These are phyloP conservation scores for Oryzias dopingdopingensis DNA, from an alignment of 2,797 vertebrate genomes.

Conservation along the genomic window DNA sequence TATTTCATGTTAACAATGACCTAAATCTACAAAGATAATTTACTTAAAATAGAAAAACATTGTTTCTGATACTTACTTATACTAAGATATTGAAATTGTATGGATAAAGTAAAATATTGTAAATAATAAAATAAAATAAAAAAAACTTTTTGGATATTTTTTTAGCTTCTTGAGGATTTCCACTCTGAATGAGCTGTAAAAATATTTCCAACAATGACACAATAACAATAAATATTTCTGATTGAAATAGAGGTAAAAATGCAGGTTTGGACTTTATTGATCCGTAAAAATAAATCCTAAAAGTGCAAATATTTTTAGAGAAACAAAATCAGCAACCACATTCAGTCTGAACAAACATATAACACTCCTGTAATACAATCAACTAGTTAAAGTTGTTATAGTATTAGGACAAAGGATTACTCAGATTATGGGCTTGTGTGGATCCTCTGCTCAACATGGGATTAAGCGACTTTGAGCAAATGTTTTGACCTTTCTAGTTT, in stretches of 20 bases:
- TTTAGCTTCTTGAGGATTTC: neutral
- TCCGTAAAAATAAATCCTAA: neutral
- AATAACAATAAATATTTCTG: neutral
- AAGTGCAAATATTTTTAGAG: neutral
- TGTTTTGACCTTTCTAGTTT: conserved; percentile 3
- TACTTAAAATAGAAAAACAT: too few relatives aligned
- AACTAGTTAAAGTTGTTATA: conserved; percentile 46
- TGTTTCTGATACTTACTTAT: too few relatives aligned
- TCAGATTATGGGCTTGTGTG: conserved; percentile 30
- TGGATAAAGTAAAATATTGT: too few relatives aligned
- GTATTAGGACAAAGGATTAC: conserved; percentile 51
- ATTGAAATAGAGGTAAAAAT: too few relatives aligned
- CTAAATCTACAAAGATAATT: too few relatives aligned
- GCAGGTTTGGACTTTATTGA: too few relatives aligned
- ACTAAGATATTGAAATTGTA: too few relatives aligned
- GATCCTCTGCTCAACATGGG: conserved; percentile 16
- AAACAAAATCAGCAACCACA: conserved; percentile 3
- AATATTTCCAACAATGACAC: conserved; percentile 1
- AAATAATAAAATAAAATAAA: neutral
- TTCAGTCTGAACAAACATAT: conserved; percentile 21
- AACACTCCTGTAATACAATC: conserved; percentile 31
- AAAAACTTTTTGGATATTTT: neutral
- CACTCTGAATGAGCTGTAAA: neutral
- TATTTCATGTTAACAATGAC: too few relatives aligned
- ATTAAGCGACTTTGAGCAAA: conserved; percentile 35